phyloP scores from a whole-genome alignment of 2,888 invertebrate genomes.

The Aphidius colemani region DNA sequence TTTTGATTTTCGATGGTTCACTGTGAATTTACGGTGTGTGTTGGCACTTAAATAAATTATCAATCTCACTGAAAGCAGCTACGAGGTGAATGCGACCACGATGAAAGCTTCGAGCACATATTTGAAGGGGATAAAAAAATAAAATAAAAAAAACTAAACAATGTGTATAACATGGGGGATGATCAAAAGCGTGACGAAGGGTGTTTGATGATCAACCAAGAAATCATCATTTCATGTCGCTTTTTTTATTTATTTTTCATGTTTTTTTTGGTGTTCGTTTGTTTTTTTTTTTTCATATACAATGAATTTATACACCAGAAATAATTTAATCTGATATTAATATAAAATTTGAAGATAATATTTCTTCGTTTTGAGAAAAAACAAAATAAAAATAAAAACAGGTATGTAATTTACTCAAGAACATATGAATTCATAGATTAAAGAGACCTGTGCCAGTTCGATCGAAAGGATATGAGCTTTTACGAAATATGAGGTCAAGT shows the following conservation, averaged over 20 bases:
- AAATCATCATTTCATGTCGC: slow-evolving; percentile 7
- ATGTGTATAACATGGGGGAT: slow-evolving; percentile 11
- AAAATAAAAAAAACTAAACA: slow-evolving; percentile 13
- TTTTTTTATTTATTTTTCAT: slow-evolving; percentile 2
- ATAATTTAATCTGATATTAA: no score
- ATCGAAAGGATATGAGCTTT: no score
- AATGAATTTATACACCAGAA: not conserved
- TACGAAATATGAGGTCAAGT: no score
- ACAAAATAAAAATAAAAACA: no score
- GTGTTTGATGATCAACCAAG: slow-evolving; percentile 6
- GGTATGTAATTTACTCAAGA: no score
- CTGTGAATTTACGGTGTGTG: slow-evolving; percentile 29
- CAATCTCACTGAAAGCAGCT: slow-evolving; percentile 48
- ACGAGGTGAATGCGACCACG: slow-evolving; percentile 30
- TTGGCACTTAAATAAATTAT: slow-evolving; percentile 52
- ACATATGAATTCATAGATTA: no score
- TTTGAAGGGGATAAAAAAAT: slow-evolving; percentile 22
- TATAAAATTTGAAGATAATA: no score
- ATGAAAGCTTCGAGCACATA: slow-evolving; percentile 15
- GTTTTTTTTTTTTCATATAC: slow-evolving; percentile 1
- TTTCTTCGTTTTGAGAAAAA: no score
- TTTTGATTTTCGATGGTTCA: slow-evolving; percentile 42
- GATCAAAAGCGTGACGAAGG: slow-evolving; percentile 18
- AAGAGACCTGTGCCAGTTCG: no score
- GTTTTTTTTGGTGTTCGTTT: slow-evolving; percentile 5